Evolutionary conservation across 2,888 invertebrate genomes (phyloP).

Genomic region (Fragum whitleyi): DNA sequence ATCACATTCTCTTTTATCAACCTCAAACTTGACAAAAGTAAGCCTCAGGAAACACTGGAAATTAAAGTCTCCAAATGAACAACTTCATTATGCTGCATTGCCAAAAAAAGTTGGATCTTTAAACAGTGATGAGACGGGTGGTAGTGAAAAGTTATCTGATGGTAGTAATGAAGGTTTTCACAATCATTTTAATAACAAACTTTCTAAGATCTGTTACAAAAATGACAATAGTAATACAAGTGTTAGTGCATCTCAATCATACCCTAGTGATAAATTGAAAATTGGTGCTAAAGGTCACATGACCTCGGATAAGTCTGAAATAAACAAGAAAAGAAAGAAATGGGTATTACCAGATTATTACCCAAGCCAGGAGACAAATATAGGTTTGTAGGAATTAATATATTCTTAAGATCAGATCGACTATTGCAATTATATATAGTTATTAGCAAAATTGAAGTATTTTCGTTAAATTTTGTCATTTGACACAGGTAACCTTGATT

Average conservation of each 20-base stretch:
- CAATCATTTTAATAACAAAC: not conserved
- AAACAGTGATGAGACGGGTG: not conserved
- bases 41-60: conserved; percentile 50
- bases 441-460: not conserved
- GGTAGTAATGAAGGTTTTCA: not conserved
- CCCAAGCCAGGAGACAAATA: conserved; percentile 35
- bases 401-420: no score
- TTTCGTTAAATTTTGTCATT: no score
- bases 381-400: conserved; percentile 34
- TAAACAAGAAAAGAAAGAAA: conserved; percentile 42
- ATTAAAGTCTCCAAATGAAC: conserved; percentile 49
- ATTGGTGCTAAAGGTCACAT: conserved; percentile 3
- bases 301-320: not conserved
- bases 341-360: conserved; percentile 58
- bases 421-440: not conserved
- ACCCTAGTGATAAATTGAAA: not conserved
- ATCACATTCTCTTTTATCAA: conserved; percentile 39
- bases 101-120: conserved; percentile 29
- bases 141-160: not conserved
- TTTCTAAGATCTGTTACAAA: not conserved
- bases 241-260: not conserved
- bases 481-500: no score
- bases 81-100: conserved; percentile 31
- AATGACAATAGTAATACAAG: not conserved
- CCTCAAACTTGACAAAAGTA: conserved; percentile 12